These are phyloP conservation scores for Drosophila phalerata DNA, from an alignment of 2,888 invertebrate species.

Conservation along the genomic window DNA sequence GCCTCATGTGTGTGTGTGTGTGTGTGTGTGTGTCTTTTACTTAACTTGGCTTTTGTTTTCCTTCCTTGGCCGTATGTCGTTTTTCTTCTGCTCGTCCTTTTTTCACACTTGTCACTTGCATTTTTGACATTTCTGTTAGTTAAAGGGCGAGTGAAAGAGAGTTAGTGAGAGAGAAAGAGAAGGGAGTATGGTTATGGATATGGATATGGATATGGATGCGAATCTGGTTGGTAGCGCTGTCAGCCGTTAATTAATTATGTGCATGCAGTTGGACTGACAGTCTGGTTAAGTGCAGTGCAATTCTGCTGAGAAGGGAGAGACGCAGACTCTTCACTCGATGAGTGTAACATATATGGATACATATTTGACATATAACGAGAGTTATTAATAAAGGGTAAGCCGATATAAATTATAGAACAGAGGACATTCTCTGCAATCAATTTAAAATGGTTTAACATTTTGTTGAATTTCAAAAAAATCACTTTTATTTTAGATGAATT, in stretches of 20 bases:
- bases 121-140: conserved; percentile 80
- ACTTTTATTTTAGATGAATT: too few relatives aligned
- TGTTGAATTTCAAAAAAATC: not conserved
- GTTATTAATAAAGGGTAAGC: conserved; percentile 49
- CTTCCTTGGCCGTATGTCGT: conserved; percentile 46
- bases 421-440: conserved; percentile 9
- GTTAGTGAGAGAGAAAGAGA: not conserved
- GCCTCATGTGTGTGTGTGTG: conserved; percentile 30
- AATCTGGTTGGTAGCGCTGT: conserved; percentile 53
- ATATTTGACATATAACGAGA: conserved; percentile 20
- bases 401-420: conserved; percentile 15
- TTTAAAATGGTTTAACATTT: not conserved
- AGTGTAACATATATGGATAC: conserved; percentile 11
- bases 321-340: conserved; percentile 15
- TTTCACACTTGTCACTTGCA: conserved; percentile 80
- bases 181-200: conserved; percentile 13
- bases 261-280: conserved; percentile 75
- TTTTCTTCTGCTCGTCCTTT: conserved; percentile 67
- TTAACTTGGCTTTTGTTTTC: conserved; percentile 68
- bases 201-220: conserved; percentile 17
- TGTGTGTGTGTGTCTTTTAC: conserved; percentile 23
- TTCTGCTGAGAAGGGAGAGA: conserved; percentile 19
- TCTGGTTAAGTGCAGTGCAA: conserved; percentile 59
- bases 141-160: conserved; percentile 39
- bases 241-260: conserved; percentile 76